Evolutionary conservation across 2,113 vertebrate genomes (phyloP), one percentile per base, ranked within the genome.

Genomic region (Ciconia stormi): DNA sequence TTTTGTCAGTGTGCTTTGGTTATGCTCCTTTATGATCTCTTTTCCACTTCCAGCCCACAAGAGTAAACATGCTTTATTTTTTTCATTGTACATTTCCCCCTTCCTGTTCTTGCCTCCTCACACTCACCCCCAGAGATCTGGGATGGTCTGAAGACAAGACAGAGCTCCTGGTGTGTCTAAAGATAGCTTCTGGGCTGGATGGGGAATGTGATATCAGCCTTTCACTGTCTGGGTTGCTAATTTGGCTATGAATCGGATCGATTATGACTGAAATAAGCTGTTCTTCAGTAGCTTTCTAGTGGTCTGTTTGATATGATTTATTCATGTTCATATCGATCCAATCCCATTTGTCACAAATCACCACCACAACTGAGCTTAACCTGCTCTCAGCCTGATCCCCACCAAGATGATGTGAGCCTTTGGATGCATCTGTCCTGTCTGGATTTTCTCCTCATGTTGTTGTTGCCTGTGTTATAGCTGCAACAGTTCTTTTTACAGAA

Each of bases 21-120:
- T 93, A 46, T 36, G 29, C 14, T 86, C 32, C 34, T 80, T 80
- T 77, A 70, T 86, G 46, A 82, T 77, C 44, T 76, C 49, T 82
- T 87, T 93, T 72, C 38, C 55, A 77, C 72, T 78, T 84, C 67
- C 72, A 91, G 61, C n/a, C 82, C 76, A 81, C 50, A 81, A 86
- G 88, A 76, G 63, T 77, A 81, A 95, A 81, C 59, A 53, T 56
- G 76, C 59, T 92, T 92, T 74, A 50, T 83, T 47, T 90, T 94
- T 89, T 73, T 90, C 63, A 71, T 4, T 23, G 67, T 89, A 55
- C 55, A 73, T 94, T 93, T 90, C 44, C 59, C 55, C 29, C 55
- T 92, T 96, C 90, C 71, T 88, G 36, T 66, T 88, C 50, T 82
- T 96, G 49, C 49, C 34, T 89, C 72, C 69, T 92, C 71, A 29